phyloP scores from a whole-genome alignment of 2,888 invertebrate genomes.

The Ochropacha duplaris region DNA sequence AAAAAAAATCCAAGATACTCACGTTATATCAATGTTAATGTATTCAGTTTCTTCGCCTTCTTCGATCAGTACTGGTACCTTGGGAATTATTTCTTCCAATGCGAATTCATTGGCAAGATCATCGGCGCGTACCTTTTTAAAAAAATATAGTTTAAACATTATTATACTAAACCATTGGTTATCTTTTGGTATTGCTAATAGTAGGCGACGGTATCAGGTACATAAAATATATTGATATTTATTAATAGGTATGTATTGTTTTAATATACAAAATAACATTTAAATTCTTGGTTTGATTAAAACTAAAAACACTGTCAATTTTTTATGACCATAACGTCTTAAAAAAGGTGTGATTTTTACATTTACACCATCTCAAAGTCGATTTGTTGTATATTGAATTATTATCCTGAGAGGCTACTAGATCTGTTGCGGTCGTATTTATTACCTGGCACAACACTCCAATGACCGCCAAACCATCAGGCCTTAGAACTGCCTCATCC shows the following conservation, averaged over 20 bases:
- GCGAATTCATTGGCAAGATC: slow-evolving; percentile 38
- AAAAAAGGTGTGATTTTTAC: no score
- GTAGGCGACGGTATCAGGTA: no score
- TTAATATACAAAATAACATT: no score
- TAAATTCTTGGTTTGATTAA: background rate
- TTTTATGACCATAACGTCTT: no score
- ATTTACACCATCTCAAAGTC: no score
- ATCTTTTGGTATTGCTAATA: no score
- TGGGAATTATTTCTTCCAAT: slow-evolving; percentile 49
- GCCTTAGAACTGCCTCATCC: slow-evolving; percentile 49
- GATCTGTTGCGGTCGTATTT: background rate
- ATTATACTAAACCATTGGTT: no score
- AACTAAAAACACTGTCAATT: background rate
- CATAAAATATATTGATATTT: no score
- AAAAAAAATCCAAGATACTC: slow-evolving; percentile 33
- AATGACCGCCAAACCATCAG: slow-evolving; percentile 67
- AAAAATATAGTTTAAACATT: background rate
- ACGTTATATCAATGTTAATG: slow-evolving; percentile 54
- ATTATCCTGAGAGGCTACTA: background rate
- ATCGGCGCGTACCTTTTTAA: slow-evolving; percentile 44
- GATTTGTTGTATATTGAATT: no score
- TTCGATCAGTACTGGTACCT: slow-evolving; percentile 41
- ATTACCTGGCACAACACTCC: slow-evolving; percentile 61
- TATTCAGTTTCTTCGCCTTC: slow-evolving; percentile 26
- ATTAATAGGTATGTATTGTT: no score